Conservation (phyloP, 2,113 vertebrate species). For the cattle (Bos taurus) region ARS-UCD2.0 NC_037333.1:80896501-80897000, state of each 20-base stretch:
- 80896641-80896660: not conserved
- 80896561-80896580: not conserved
- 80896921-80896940: not conserved
- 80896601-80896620: not conserved
- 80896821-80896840: conserved; percentile 6
- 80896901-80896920: not conserved
- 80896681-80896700: not conserved
- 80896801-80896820: not conserved
- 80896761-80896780: not conserved
- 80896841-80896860: not conserved
- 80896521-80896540: not conserved
- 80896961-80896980: not conserved
- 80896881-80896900: not conserved
- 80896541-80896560: not conserved
- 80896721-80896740: not conserved
- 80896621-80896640: not conserved
- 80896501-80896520: not conserved
- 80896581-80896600: conserved; percentile 13
- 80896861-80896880: not conserved
- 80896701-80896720: not conserved
- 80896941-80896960: conserved; percentile 28
- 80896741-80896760: not conserved
- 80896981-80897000: not conserved
- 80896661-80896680: not conserved
- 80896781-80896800: not conserved